A percentile compares a stretch with the other conserved stretches of the same genome.
phyloP scores from a whole-genome alignment of 2,888 invertebrate species.

The Tipula lateralis region DNA sequence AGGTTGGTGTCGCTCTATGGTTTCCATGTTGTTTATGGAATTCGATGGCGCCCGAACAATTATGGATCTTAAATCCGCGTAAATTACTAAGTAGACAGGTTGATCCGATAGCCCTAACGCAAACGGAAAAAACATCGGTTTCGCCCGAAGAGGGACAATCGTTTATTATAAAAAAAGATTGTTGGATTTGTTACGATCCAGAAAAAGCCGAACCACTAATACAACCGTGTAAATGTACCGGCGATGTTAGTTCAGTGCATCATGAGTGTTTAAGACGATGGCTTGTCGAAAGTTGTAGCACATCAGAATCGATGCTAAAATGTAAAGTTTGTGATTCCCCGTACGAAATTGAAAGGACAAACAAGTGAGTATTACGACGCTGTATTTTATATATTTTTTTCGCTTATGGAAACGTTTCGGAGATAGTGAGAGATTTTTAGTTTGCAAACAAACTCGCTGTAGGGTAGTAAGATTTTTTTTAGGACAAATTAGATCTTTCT shows the following conservation, averaged over 20 bases:
- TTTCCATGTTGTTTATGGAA: conserved; percentile 96
- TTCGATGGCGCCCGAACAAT: conserved; percentile 86
- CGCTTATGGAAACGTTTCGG: not conserved
- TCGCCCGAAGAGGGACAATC: conserved; percentile 53
- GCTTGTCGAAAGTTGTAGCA: conserved; percentile 81
- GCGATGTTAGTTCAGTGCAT: conserved; percentile 88
- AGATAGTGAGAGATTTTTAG: too few relatives aligned
- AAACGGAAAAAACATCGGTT: conserved; percentile 41
- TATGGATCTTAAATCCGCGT: conserved; percentile 90
- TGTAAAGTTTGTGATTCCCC: conserved; percentile 83
- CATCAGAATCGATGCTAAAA: conserved; percentile 62
- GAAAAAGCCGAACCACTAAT: conserved; percentile 78
- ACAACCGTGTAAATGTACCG: conserved; percentile 83
- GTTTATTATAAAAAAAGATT: conserved; percentile 63
- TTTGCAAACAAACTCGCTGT: too few relatives aligned
- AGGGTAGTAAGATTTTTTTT: too few relatives aligned
- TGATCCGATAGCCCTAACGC: conserved; percentile 51
- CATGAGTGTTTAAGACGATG: conserved; percentile 85
- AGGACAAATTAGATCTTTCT: too few relatives aligned
- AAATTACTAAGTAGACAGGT: conserved; percentile 69
- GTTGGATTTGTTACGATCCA: conserved; percentile 91
- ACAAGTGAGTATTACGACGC: conserved; percentile 51
- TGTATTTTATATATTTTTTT: not conserved
- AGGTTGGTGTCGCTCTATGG: conserved; percentile 91
- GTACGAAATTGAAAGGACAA: conserved; percentile 73